Conservation (phyloP, 53 echinoderm and acorn worm species). For the Holothuria leucospilota region DNA sequence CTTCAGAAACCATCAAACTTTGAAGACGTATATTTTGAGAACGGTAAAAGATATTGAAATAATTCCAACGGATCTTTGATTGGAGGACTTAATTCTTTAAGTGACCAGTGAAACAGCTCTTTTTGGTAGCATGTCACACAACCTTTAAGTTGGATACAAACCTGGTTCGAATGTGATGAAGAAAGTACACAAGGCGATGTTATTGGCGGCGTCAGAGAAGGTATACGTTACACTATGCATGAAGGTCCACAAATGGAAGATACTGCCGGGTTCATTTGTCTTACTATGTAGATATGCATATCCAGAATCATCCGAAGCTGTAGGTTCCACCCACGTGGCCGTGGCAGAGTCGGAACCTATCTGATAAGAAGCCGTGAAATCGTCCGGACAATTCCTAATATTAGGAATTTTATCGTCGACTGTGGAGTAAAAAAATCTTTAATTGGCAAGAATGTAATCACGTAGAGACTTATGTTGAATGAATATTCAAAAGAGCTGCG, state of each 20-base stretch:
- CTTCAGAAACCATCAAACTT: too few species aligned
- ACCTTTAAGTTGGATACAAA: not conserved
- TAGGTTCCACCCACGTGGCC: conserved; percentile 21
- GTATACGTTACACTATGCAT: conserved; percentile 4
- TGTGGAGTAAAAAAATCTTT: not conserved
- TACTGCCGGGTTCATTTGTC: not conserved
- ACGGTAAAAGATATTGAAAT: too few species aligned
- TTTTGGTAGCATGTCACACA: too few species aligned
- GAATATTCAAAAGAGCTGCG: too few species aligned
- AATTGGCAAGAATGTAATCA: too few species aligned
- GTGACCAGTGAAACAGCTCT: too few species aligned
- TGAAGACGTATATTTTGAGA: too few species aligned
- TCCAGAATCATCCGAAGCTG: conserved; percentile 25
- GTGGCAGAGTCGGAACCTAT: not conserved
- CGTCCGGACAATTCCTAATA: conserved; percentile 4
- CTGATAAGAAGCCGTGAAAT: not conserved
- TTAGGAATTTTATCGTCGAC: not conserved
- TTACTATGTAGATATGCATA: conserved; percentile 6
- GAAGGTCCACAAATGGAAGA: conserved; percentile 13
- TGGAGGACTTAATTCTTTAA: too few species aligned
- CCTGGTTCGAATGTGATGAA: conserved; percentile 36
- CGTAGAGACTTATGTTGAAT: too few species aligned
- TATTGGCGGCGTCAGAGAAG: conserved; percentile 21
- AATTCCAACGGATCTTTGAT: too few species aligned
- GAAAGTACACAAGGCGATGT: conserved; percentile 29